phyloP scores from a whole-genome alignment of 2,797 vertebrate species.

The Micrastur ruficollis region DNA sequence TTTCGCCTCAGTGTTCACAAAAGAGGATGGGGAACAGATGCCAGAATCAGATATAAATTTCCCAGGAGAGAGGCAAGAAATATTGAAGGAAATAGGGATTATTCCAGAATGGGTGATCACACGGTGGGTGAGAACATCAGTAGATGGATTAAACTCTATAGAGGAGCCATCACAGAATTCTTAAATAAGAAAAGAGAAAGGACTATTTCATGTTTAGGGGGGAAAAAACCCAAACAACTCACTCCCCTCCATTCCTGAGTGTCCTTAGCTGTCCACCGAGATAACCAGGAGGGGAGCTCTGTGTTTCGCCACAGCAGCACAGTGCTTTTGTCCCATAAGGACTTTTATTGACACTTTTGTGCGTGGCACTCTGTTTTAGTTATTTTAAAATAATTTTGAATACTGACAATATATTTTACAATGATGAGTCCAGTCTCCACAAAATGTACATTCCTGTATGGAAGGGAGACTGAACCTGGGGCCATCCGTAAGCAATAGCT shows the following conservation, averaged over 20 bases:
- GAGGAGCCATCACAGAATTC: neutral
- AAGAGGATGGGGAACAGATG: slow-evolving; percentile 65
- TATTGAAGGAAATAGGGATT: slow-evolving; percentile 50
- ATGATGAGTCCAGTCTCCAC: too few species aligned
- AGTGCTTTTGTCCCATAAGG: neutral
- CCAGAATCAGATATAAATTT: slow-evolving; percentile 57
- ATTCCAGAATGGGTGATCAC: slow-evolving; percentile 39
- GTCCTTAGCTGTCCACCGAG: neutral
- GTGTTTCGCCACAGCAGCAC: rapidly evolving
- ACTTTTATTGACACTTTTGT: rapidly evolving
- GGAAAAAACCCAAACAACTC: rapidly evolving
- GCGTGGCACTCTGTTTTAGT: too few species aligned
- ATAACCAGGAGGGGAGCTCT: rapidly evolving
- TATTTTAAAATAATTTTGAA: neutral
- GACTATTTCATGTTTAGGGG: neutral
- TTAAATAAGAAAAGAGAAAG: neutral
- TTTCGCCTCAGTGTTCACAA: slow-evolving; percentile 69
- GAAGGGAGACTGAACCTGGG: neutral
- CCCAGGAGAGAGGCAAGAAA: slow-evolving; percentile 59
- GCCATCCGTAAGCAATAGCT: neutral
- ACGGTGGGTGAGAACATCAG: neutral
- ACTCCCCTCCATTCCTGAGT: too few species aligned
- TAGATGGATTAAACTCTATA: neutral
- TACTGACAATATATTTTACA: neutral
- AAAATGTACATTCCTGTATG: rapidly evolving